Base-by-base conservation (phyloP, 2,113 vertebrate genomes). In the Bufo bufo region DNA sequence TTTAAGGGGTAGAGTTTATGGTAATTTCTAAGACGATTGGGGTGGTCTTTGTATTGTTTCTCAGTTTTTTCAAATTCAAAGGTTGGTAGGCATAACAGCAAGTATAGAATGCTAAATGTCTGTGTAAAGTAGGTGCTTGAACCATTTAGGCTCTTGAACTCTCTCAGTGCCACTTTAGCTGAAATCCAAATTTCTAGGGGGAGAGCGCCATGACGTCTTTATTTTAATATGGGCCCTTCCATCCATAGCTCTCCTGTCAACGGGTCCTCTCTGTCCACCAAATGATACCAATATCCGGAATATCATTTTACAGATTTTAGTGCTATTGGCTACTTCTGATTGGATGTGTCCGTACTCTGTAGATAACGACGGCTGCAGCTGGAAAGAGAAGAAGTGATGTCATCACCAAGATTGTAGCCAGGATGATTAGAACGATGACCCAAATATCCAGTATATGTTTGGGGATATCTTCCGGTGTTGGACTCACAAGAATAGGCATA, bases 371-470 rank as follows among this genome's bases (percentile, higher is more conserved):
- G 0, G 92, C 94, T 0, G 93, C 93, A 71, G 95, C 95, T 0
- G 96, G 96, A 89, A 95, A 95, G 49, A 96, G 92, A 85, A 96
- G 23, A 89, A 96, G 78, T 33, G 92, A 94, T 0, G 94, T 95
- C 96, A 96, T 96, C 87, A 96, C 45, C 47, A 96, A 87, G 33
- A 96, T 90, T 82, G 96, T 95, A 87, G 92, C 95, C 90, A 96
- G 87, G 89, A 96, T 96, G 90, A 96, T 91, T 75, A 96, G 91
- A 82, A 96, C 87, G 0, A 96, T 96, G 81, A 92, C 94, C 96
- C 96, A 96, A 90, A 96, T 19, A 17, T 96, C 95, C 92, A 96
- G 90, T 85, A 96, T 92, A 77, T 96, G 95, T 90, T 93, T 94
- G 77, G 96, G 95, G 6, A 95, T 91, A 56, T 58, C 0, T 0